Percentiles rank a stretch among this genome's conserved stretches.
Evolutionary conservation across 2,113 vertebrate species (phyloP).

Genomic region (Microcebus tavaratra): DNA sequence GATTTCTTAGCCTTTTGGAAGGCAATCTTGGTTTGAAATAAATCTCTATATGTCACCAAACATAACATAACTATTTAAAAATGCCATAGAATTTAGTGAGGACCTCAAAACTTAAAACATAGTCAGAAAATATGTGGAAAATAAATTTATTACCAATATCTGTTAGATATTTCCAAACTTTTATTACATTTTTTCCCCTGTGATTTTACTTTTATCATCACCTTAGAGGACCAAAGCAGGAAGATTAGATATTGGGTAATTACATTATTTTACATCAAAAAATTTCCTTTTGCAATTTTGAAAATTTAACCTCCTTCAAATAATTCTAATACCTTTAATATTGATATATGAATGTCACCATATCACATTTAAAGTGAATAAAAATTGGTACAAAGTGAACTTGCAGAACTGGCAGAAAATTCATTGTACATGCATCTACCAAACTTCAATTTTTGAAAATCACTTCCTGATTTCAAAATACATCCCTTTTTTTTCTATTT

Average conservation of each 20-base stretch:
- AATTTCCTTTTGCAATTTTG: background rate
- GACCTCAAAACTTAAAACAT: background rate
- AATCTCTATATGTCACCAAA: background rate
- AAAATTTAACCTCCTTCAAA: background rate
- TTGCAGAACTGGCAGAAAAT: background rate
- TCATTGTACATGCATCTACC: background rate
- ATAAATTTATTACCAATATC: background rate
- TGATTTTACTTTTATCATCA: background rate
- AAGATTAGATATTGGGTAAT: background rate
- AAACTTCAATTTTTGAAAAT: background rate
- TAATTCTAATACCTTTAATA: background rate
- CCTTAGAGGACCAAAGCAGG: background rate
- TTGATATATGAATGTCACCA: background rate
- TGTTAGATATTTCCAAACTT: background rate
- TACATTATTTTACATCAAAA: background rate
- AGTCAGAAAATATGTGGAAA: background rate
- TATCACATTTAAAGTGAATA: slow-evolving; percentile 29
- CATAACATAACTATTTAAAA: background rate
- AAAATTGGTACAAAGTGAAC: background rate
- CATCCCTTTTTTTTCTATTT: background rate
- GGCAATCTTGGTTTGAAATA: background rate
- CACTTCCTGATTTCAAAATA: background rate
- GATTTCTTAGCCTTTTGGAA: background rate
- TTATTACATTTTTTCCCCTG: background rate
- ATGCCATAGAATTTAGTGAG: background rate